Conservation (phyloP, 2,113 vertebrate genomes). For the Merops nubicus region DNA sequence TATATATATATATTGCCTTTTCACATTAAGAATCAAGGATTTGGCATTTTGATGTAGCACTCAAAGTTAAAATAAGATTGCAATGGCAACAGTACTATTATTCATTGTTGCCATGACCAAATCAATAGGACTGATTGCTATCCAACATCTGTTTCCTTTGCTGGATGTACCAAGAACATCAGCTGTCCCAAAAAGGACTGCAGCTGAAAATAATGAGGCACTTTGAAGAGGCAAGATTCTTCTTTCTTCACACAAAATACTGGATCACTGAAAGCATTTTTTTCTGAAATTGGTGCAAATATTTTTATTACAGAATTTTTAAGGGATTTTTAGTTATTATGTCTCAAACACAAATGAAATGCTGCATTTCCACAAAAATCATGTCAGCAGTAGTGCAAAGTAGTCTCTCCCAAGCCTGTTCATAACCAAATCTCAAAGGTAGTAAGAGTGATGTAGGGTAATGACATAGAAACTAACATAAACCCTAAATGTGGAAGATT, state of each 20-base stretch:
- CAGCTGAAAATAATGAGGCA: not conserved
- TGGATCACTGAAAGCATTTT: not conserved
- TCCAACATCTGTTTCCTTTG: slow-evolving; percentile 46
- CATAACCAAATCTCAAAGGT: not conserved
- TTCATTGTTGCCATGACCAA: not conserved
- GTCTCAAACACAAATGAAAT: not conserved
- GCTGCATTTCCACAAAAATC: not conserved
- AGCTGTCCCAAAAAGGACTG: not conserved
- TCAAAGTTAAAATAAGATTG: not conserved
- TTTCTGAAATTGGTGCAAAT: not conserved
- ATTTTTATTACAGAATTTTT: not conserved
- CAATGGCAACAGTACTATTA: not conserved
- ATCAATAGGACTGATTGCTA: not conserved
- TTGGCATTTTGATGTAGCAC: not conserved
- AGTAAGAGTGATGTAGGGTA: not conserved
- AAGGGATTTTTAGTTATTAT: not conserved
- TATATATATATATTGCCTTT: too few relatives aligned
- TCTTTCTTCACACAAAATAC: not conserved
- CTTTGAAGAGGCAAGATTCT: not conserved
- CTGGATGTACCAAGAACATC: not conserved
- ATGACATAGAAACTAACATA: not conserved
- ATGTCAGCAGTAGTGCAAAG: not conserved
- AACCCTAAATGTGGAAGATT: not conserved
- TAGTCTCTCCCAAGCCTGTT: not conserved
- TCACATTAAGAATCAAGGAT: not conserved